phyloP scores from a whole-genome alignment of 2,113 vertebrate species.

The Lichenostomus cassidix region DNA sequence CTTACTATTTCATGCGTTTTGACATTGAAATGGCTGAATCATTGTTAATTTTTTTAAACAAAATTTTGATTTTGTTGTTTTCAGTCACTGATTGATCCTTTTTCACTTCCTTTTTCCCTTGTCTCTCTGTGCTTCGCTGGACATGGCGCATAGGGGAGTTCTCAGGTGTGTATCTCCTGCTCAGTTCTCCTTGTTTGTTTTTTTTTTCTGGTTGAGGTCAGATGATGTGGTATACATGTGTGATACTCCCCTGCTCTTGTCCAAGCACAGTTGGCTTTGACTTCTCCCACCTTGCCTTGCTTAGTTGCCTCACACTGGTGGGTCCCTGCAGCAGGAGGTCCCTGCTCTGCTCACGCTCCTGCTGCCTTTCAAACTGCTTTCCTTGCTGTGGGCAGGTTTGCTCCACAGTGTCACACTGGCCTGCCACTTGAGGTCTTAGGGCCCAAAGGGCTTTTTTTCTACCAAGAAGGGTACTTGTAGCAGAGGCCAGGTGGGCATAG shows the following conservation, averaged over 20 bases:
- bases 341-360: constrained; percentile 17
- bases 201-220: neutral
- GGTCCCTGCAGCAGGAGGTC: neutral
- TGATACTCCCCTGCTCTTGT: constrained; percentile 68
- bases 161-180: constrained; percentile 95
- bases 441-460: neutral
- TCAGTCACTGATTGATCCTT: constrained; percentile 84
- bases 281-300: neutral
- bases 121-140: constrained; percentile 84
- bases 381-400: neutral
- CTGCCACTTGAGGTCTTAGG: neutral
- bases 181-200: constrained; percentile 67
- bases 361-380: neutral
- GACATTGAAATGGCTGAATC: constrained; percentile 68
- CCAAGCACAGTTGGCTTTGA: constrained; percentile 55
- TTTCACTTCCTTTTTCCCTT: constrained; percentile 73
- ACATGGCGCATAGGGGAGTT: constrained; percentile 93
- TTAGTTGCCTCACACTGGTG: constrained; percentile 8
- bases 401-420: neutral
- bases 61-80: constrained; percentile 70
- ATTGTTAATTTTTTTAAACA: constrained; percentile 62
- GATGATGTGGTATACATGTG: constrained; percentile 56
- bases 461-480: neutral
- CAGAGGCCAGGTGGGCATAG: neutral
- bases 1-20: constrained; percentile 65